phyloP scores from a whole-genome alignment of 2,888 invertebrate genomes.

The Leucophora obtusa region DNA sequence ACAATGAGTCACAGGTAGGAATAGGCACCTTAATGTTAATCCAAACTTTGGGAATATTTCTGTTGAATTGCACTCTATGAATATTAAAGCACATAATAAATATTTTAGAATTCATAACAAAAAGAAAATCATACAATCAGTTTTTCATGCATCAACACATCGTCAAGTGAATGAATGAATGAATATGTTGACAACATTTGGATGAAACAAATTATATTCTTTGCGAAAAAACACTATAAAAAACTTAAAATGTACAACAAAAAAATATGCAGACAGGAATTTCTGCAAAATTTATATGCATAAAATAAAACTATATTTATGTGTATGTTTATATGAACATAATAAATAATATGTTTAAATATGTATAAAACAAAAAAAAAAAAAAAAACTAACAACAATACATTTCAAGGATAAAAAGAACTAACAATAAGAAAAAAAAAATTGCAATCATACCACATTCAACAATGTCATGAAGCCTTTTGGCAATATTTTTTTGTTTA shows the following conservation, averaged over 20 bases:
- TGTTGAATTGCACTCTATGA: background rate
- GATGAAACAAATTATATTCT: background rate
- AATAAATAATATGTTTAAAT: conserved; percentile 46
- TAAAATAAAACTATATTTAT: background rate
- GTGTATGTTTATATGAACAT: conserved; percentile 7
- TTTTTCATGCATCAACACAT: background rate
- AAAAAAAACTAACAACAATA: conserved; percentile 6
- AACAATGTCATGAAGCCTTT: conserved; percentile 52
- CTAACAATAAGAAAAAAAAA: background rate
- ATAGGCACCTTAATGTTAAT: too few relatives aligned
- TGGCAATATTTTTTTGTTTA: conserved; percentile 32
- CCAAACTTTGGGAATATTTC: too few relatives aligned
- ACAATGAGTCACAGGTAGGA: too few relatives aligned
- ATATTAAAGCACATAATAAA: background rate
- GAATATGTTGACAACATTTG: conserved; percentile 8
- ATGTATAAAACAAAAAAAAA: conserved; percentile 27
- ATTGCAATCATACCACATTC: conserved; percentile 30
- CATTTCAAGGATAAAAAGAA: background rate
- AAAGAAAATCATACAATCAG: background rate
- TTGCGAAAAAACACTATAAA: background rate
- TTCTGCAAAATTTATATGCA: conserved; percentile 6
- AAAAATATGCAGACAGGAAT: conserved; percentile 49
- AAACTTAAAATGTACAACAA: background rate
- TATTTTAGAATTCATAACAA: background rate
- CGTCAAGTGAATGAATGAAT: background rate